Percentiles rank a stretch among this genome's conserved stretches.
Evolutionary conservation across 2,113 vertebrate species (phyloP).

Genomic region (Spheniscus mendiculus): DNA sequence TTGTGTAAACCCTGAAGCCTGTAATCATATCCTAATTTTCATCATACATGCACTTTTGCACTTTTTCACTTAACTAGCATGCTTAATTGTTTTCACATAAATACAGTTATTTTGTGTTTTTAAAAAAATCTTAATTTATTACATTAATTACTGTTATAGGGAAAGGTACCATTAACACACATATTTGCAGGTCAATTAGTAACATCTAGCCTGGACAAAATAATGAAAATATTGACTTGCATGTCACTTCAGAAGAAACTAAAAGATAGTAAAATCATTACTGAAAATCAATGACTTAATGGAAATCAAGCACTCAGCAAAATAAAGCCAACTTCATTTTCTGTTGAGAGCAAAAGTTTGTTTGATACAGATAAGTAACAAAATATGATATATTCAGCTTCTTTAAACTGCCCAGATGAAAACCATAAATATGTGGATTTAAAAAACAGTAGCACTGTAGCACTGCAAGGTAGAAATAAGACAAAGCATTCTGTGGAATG

Average conservation of each 20-base stretch:
- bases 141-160: background rate
- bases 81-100: background rate
- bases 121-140: background rate
- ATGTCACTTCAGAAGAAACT: background rate
- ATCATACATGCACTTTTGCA: background rate
- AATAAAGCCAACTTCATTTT: background rate
- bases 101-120: background rate
- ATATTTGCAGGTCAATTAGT: background rate
- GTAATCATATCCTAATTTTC: background rate
- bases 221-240: background rate
- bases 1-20: background rate
- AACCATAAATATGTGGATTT: background rate
- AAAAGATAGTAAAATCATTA: background rate
- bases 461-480: background rate
- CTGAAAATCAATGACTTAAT: background rate
- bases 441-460: background rate
- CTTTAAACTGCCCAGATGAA: background rate
- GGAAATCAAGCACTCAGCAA: background rate
- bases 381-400: background rate
- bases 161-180: background rate
- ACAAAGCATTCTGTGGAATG: background rate
- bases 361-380: background rate
- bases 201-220: background rate
- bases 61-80: background rate
- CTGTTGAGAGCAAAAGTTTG: background rate